Conservation (phyloP, 2,888 invertebrate genomes). For the Tenthredo notha region DNA sequence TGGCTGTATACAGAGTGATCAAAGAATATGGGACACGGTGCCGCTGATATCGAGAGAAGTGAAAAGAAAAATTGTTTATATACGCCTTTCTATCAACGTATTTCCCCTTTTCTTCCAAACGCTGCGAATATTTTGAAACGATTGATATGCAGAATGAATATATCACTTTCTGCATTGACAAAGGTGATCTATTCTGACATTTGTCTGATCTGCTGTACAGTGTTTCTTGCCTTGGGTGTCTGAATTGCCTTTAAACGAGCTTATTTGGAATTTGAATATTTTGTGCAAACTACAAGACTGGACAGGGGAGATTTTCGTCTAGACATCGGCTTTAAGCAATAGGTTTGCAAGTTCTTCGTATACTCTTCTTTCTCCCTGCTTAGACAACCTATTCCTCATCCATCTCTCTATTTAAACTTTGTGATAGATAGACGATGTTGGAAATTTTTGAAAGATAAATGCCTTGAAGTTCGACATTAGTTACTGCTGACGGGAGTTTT, state of each 20-base stretch:
- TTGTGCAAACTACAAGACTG: background rate
- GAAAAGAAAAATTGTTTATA: background rate
- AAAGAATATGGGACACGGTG: background rate
- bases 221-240: background rate
- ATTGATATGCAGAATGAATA: background rate
- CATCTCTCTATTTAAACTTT: slow-evolving; percentile 51
- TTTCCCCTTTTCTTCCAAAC: background rate
- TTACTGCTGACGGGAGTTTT: slow-evolving; percentile 36
- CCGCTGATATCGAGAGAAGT: background rate
- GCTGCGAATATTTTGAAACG: background rate
- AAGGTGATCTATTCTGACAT: slow-evolving; percentile 2
- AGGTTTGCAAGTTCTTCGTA: background rate
- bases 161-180: background rate
- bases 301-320: background rate
- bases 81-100: background rate
- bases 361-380: slow-evolving; percentile 2
- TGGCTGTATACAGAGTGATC: background rate
- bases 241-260: background rate
- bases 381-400: slow-evolving; percentile 44
- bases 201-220: background rate
- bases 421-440: slow-evolving; percentile 53
- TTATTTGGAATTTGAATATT: slow-evolving; percentile 2
- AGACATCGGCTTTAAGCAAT: background rate
- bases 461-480: slow-evolving; percentile 50
- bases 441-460: slow-evolving; percentile 53